Evolutionary conservation across 2,888 invertebrate species (phyloP).

Genomic region (Dioctria linearis): DNA sequence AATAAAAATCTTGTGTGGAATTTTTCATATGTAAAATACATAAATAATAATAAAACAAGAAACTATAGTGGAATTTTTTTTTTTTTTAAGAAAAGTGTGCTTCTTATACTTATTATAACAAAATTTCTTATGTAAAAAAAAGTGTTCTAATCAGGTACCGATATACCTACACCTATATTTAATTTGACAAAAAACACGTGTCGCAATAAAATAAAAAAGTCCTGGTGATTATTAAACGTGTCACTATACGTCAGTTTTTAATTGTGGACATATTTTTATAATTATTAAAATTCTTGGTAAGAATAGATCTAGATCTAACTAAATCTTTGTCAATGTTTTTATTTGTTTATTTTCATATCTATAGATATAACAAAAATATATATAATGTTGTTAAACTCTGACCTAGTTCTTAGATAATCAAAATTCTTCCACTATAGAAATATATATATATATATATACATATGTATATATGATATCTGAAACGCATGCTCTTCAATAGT

Average conservation of each 20-base stretch:
- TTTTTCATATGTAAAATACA: too few relatives aligned
- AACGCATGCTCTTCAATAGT: constrained; percentile 37
- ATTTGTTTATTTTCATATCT: background rate
- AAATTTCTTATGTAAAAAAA: constrained; percentile 31
- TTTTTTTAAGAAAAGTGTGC: constrained; percentile 14
- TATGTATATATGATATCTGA: too few relatives aligned
- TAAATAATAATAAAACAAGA: too few relatives aligned
- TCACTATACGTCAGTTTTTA: too few relatives aligned
- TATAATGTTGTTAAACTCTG: constrained; percentile 25
- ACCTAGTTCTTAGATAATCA: constrained; percentile 51
- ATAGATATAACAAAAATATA: too few relatives aligned
- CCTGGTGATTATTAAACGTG: too few relatives aligned
- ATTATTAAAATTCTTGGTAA: background rate
- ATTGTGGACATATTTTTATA: too few relatives aligned
- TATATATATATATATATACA: background rate
- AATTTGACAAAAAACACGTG: too few relatives aligned
- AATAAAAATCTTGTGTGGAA: background rate
- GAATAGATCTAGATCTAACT: background rate
- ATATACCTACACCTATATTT: too few relatives aligned
- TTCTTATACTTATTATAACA: background rate
- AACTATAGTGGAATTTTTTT: background rate
- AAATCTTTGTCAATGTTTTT: background rate
- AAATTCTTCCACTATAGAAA: constrained; percentile 39
- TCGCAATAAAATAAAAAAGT: too few relatives aligned
- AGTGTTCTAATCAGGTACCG: too few relatives aligned